Evolutionary conservation across 1,140 invertebrate species (phyloP), one percentile per base, ranked within the genome.

Genomic region (Magallana ariakensis): DNA sequence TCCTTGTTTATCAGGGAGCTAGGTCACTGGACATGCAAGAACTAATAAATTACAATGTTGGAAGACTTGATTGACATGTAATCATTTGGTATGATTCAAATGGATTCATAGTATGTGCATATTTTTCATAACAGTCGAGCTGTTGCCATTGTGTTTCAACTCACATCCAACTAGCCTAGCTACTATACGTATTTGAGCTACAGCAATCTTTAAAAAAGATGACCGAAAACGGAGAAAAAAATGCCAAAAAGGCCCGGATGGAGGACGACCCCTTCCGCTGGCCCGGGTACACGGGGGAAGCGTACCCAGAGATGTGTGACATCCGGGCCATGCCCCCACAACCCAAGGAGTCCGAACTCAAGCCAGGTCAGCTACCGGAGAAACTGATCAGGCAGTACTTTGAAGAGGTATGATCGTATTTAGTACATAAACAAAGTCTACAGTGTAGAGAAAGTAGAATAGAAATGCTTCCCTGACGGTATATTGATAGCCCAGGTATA

Each of bases 321-420:
- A 87, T 87, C 46, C 81, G 85, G 10, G 85, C 85, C 6, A 91
- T 91, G 86, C 91, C 91, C 11, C 81, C 88, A 1, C 92, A 92
- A 55, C 87, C 91, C 0, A 88, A 85, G 19, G 87, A 87, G 3
- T 87, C 56, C 1, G 85, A 66, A 13, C 62, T 88, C n/a, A 93
- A 93, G 87, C 89, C 91, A 5, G 92, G 92, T 19, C 92, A 93
- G 19, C 86, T 93, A 19, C 70, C 89, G 56, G 85, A 84, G 6
- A 81, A 91, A 70, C 75, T 90, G 60, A 84, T 93, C 2, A 82
- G 85, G 75, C 91, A 92, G 33, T 93, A 90, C 85, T 93, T 91
- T 89, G 91, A 92, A 82, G 87, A 92, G 89, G 92, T 92, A 87
- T 66, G 54, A 58, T 53, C 19, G 26, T 56, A 10, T 33, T 46